phyloP scores from a whole-genome alignment of 35 echinoderm and acorn worm genomes.

The Heliocidaris tuberculata region DNA sequence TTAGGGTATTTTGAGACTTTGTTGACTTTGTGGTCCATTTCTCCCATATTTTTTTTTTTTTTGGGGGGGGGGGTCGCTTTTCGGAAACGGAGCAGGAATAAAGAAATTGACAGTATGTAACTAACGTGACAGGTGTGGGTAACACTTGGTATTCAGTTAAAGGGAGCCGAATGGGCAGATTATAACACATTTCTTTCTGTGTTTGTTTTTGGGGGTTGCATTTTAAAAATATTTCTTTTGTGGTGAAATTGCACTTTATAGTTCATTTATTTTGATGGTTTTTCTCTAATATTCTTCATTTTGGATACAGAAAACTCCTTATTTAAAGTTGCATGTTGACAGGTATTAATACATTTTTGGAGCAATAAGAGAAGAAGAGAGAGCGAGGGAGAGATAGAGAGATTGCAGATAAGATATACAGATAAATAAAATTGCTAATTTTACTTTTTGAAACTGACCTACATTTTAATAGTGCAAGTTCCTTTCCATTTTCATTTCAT shows the following conservation, averaged over 20 bases:
- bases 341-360: no score
- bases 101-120: neutral
- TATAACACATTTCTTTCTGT: neutral
- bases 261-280: neutral
- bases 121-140: neutral
- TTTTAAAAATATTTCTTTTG: neutral
- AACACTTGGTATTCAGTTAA: neutral
- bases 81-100: neutral
- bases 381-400: no score
- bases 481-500: no score
- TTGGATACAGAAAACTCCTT: no score
- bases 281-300: neutral
- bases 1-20: neutral
- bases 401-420: no score
- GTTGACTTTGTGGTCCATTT: constrained; percentile 2
- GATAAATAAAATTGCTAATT: no score
- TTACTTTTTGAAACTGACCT: no score
- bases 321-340: no score
- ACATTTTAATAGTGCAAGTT: no score
- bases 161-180: neutral
- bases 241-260: neutral
- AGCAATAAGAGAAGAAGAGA: no score
- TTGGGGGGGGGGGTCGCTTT: neutral
- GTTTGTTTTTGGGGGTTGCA: neutral
- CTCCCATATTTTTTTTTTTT: no score